phyloP scores from a whole-genome alignment of 1,140 invertebrate species.

The Zaprionus nigranus region DNA sequence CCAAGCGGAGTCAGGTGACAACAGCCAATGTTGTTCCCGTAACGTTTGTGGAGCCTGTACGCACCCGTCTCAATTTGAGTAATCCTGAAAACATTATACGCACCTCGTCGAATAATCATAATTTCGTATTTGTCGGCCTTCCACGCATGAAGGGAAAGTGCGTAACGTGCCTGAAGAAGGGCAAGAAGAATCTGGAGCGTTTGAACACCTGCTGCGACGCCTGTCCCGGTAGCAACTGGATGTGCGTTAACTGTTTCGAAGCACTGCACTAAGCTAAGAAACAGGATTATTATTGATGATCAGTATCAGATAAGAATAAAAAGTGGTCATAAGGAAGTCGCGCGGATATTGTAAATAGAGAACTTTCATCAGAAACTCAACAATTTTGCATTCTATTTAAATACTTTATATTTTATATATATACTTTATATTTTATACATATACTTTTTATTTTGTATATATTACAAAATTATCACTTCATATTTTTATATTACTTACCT shows the following conservation, averaged over 20 bases:
- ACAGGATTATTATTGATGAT: background rate
- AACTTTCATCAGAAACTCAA: background rate
- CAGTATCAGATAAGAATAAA: background rate
- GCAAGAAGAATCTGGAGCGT: constrained; percentile 34
- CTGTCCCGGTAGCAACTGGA: constrained; percentile 75
- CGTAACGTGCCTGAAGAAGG: constrained; percentile 64
- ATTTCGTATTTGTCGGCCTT: constrained; percentile 58
- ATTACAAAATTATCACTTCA: background rate
- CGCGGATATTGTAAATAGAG: background rate
- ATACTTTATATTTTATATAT: too few species aligned
- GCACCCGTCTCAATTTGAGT: constrained; percentile 30
- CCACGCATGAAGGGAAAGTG: constrained; percentile 68
- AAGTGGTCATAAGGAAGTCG: background rate
- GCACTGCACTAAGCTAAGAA: constrained; percentile 44
- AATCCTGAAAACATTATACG: constrained; percentile 54
- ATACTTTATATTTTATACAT: background rate
- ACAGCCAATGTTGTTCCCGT: background rate
- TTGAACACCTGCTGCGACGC: constrained; percentile 66
- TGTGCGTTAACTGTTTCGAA: constrained; percentile 72
- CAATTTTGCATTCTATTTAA: background rate
- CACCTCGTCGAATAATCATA: constrained; percentile 58
- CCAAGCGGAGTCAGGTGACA: background rate
- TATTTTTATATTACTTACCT: background rate
- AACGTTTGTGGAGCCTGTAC: constrained; percentile 12
- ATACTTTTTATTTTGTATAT: background rate